Base-by-base conservation (phyloP, 2,113 vertebrate species). In the Pavo muticus region DNA sequence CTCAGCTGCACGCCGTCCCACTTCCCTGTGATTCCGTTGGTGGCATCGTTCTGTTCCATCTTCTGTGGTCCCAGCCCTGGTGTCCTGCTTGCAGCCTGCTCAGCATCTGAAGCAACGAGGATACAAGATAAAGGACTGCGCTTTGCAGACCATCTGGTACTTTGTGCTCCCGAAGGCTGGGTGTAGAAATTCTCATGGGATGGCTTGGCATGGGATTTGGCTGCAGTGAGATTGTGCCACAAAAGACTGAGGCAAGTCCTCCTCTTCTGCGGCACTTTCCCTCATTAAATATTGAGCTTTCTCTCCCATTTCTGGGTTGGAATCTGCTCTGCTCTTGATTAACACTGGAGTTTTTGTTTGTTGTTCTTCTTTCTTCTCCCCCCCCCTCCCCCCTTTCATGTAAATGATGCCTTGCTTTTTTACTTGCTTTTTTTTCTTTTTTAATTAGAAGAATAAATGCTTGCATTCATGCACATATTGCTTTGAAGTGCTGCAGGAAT, bases 391-490 rank as follows among this genome's bases (percentile, higher is more conserved):
- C 61, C 25, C 77, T 93, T 86, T 95, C 94, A 95, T 96, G 93
- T 91, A 96, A 95, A 91, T 91, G 84, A 88, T 90, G 94, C 90
- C 90, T 86, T 84, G 71, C 69, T 92, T 91, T 94, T 95, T 91
- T 69, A 23, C 88, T 94, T 65, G 56, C 69, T 78, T 94, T 91
- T 45, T 47, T 45, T 50, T 13, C n/a, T 91, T 75, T 88, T 92
- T 96, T 96, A 96, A 94, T 95, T 93, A 95, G 94, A 68, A 90
- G 94, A 92, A 92, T 74, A 95, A 95, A 86, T 91, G 87, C 89
- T 91, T 59, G 75, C 89, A 97, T 96, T 95, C 95, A 95, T 86
- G 90, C 81, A 32, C 87, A 88, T 27, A 89, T 85, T 90, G 87
- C 95, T 96, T 96, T 96, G 96, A 97, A 96, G 94, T 94, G 90